Percentiles rank a stretch among this genome's conserved stretches.
These are phyloP conservation scores for Copidosoma floridanum DNA, from an alignment of 1,140 invertebrate genomes.

Conservation along the genomic window DNA sequence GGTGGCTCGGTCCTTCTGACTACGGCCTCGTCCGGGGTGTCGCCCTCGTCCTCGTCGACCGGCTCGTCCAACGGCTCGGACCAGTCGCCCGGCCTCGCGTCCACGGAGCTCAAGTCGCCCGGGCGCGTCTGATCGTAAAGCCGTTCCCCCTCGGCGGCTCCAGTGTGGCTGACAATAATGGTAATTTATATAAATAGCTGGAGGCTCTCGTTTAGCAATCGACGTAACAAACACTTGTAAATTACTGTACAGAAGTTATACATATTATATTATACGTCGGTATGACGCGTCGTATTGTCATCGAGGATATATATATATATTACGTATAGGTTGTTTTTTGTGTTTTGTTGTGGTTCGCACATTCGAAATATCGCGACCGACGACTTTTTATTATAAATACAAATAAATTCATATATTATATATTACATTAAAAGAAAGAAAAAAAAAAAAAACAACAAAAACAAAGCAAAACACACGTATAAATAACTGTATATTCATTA, in stretches of 20 bases:
- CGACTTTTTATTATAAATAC: no score
- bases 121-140: slow-evolving; percentile 50
- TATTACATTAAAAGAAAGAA: no score
- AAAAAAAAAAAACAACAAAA: no score
- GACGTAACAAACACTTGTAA: slow-evolving; percentile 47
- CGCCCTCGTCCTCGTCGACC: slow-evolving; percentile 53
- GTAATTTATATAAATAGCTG: slow-evolving; percentile 29
- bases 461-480: no score
- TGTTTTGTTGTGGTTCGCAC: no score
- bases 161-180: slow-evolving; percentile 54
- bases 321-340: no score
- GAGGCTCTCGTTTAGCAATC: no score
- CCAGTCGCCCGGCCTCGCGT: slow-evolving; percentile 45
- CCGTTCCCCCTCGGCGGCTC: not conserved
- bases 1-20: slow-evolving; percentile 36
- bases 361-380: no score
- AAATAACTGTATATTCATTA: no score
- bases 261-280: slow-evolving; percentile 18
- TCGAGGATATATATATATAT: no score
- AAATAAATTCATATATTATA: no score
- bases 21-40: slow-evolving; percentile 47
- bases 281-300: no score
- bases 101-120: slow-evolving; percentile 52
- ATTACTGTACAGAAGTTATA: slow-evolving; percentile 54
- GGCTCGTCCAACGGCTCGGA: slow-evolving; percentile 51